These are phyloP conservation scores for Watsonalla cultraria DNA, from an alignment of 2,888 invertebrate species.

Conservation along the genomic window DNA sequence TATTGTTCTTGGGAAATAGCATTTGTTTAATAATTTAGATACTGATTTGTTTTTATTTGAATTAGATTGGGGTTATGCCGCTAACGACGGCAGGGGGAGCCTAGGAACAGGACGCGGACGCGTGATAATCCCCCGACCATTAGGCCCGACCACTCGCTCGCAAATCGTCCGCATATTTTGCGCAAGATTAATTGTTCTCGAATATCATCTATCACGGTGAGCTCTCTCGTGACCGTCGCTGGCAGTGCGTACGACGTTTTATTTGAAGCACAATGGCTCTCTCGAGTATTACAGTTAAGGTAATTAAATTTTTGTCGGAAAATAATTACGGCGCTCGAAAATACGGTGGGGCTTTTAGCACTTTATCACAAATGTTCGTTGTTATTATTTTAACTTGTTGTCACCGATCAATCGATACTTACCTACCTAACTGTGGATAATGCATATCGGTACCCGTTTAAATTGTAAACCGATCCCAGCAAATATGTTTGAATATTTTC, in stretches of 20 bases:
- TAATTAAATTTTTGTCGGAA: constrained; percentile 63
- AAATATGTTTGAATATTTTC: too few relatives aligned
- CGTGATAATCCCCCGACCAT: constrained; percentile 74
- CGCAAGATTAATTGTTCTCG: constrained; percentile 77
- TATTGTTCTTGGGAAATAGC: constrained; percentile 10
- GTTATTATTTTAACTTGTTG: too few relatives aligned
- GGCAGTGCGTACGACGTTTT: constrained; percentile 75
- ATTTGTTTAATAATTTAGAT: not conserved
- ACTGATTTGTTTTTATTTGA: not conserved
- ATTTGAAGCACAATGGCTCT: constrained; percentile 65
- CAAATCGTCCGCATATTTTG: constrained; percentile 79
- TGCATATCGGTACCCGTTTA: too few relatives aligned
- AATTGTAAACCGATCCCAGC: too few relatives aligned
- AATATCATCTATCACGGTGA: constrained; percentile 78
- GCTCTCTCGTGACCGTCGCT: constrained; percentile 71
- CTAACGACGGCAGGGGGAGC: constrained; percentile 59
- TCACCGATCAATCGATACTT: too few relatives aligned
- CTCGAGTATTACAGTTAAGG: constrained; percentile 51
- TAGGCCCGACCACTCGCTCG: constrained; percentile 76
- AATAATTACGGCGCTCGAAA: constrained; percentile 39
- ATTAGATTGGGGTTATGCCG: constrained; percentile 30
- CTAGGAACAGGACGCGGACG: constrained; percentile 49
- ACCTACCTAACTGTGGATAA: too few relatives aligned
- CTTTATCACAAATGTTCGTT: not conserved
- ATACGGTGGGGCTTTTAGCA: constrained; percentile 34